phyloP scores from a whole-genome alignment of 1,140 invertebrate genomes.

The Nebria ingens region DNA sequence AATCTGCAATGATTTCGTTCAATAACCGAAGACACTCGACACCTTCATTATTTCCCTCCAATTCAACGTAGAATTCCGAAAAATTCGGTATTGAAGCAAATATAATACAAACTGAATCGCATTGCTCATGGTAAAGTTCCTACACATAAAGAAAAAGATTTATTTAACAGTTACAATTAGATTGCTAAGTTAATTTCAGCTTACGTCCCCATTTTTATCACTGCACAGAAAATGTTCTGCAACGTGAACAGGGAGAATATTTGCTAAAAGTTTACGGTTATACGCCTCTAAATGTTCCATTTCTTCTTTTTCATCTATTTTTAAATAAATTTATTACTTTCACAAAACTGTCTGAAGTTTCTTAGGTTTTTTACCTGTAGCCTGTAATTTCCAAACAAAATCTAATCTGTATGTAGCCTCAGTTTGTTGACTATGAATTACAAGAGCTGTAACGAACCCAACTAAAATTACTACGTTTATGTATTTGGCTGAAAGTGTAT shows the following conservation, averaged over 20 bases:
- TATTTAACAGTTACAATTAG: background rate
- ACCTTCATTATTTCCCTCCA: slow-evolving; percentile 90
- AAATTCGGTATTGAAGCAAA: slow-evolving; percentile 96
- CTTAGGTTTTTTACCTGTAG: slow-evolving; percentile 54
- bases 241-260: slow-evolving; percentile 90
- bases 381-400: slow-evolving; percentile 90
- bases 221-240: slow-evolving; percentile 85
- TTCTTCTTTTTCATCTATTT: slow-evolving; percentile 88
- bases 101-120: slow-evolving; percentile 88
- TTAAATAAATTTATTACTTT: too few species aligned
- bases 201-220: slow-evolving; percentile 70
- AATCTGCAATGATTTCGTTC: slow-evolving; percentile 96
- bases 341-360: too few species aligned
- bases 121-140: slow-evolving; percentile 94
- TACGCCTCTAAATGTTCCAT: slow-evolving; percentile 91
- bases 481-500: slow-evolving; percentile 30
- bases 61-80: slow-evolving; percentile 91
- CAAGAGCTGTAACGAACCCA: slow-evolving; percentile 58
- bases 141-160: slow-evolving; percentile 32
- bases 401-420: slow-evolving; percentile 80
- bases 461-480: slow-evolving; percentile 49
- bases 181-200: slow-evolving; percentile 27
- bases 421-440: slow-evolving; percentile 80
- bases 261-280: slow-evolving; percentile 84
- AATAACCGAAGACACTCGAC: slow-evolving; percentile 87